Evolutionary conservation across 2,888 invertebrate genomes (phyloP).

Genomic region (Serrognathus titanus): DNA sequence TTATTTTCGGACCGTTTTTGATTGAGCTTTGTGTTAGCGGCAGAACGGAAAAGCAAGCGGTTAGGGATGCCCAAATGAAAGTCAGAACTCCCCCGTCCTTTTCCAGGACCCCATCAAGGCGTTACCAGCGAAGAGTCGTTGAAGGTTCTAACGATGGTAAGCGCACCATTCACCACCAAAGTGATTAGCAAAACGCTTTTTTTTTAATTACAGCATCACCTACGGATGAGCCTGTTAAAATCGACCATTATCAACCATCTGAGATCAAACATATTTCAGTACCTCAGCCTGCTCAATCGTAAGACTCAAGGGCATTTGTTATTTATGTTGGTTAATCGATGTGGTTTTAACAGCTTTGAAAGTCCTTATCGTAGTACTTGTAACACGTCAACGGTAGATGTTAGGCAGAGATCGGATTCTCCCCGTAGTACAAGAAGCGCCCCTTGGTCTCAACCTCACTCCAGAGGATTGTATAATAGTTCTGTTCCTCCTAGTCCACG

Average conservation of each 20-base stretch:
- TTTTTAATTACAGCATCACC: constrained; percentile 38
- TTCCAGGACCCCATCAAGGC: constrained; percentile 61
- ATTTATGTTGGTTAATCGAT: neutral
- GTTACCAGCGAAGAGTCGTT: constrained; percentile 62
- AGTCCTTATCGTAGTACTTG: constrained; percentile 54
- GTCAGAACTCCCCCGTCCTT: constrained; percentile 57
- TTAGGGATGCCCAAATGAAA: constrained; percentile 51
- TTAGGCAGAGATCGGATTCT: constrained; percentile 56
- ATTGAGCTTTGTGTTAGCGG: constrained; percentile 50
- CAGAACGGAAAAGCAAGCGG: constrained; percentile 60
- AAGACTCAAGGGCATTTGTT: constrained; percentile 33
- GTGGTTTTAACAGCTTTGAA: constrained; percentile 44
- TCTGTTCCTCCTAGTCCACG: constrained; percentile 66
- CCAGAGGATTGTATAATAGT: constrained; percentile 66
- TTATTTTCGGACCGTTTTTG: neutral
- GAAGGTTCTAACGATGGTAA: constrained; percentile 55
- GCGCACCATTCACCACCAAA: constrained; percentile 12
- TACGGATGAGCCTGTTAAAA: constrained; percentile 41
- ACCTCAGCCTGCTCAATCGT: constrained; percentile 56
- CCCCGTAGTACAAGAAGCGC: constrained; percentile 83
- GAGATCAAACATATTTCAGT: constrained; percentile 56
- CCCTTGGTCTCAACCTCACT: constrained; percentile 70
- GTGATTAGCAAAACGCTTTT: neutral
- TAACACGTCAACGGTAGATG: constrained; percentile 50
- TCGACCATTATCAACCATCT: constrained; percentile 40